Evolutionary conservation across 2,888 invertebrate genomes (phyloP).

Genomic region (Notodonta ziczac): DNA sequence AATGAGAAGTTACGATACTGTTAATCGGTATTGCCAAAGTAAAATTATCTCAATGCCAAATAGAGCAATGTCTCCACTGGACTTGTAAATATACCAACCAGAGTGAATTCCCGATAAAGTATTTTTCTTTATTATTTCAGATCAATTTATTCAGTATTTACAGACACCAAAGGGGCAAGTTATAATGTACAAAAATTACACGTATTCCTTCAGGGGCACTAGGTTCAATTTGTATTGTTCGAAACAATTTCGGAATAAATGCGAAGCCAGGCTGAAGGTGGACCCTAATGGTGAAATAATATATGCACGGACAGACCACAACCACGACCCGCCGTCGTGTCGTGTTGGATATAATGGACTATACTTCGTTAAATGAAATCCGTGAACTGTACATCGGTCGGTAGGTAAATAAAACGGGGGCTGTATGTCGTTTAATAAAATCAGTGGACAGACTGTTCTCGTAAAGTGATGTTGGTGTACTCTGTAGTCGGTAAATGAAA

Average conservation of each 20-base stretch:
- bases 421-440: no score
- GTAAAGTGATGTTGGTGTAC: no score
- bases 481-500: no score
- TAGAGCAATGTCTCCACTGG: no score
- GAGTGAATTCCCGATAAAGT: no score
- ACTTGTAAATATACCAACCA: no score
- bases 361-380: background rate
- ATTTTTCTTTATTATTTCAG: background rate
- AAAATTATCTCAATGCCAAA: no score
- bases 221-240: conserved; percentile 8
- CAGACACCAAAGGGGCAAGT: conserved; percentile 8
- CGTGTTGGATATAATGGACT: background rate
- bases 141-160: background rate
- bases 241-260: conserved; percentile 10
- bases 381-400: no score
- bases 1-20: no score
- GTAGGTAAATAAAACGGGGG: no score
- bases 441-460: no score
- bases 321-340: background rate
- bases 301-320: background rate
- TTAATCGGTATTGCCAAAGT: no score
- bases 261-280: background rate
- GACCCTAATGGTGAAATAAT: background rate
- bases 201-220: conserved; percentile 7
- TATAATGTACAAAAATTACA: conserved; percentile 24